phyloP scores from a whole-genome alignment of 1,140 invertebrate species.

The Asbolus verrucosus region DNA sequence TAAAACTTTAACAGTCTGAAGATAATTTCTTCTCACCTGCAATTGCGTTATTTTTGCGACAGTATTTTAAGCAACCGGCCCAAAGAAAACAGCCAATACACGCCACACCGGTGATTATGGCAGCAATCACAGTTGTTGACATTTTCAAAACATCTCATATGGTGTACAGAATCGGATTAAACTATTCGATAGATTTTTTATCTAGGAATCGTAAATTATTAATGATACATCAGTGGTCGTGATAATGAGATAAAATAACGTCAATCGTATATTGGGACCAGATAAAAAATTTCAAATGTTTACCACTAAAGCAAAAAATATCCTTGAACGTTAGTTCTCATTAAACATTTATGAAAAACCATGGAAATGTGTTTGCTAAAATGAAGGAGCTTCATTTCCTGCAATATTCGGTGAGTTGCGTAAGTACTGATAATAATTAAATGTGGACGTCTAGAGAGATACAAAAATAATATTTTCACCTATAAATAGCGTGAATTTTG shows the following conservation, averaged over 20 bases:
- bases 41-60: background rate
- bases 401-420: no score
- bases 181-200: background rate
- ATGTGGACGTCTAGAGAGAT: no score
- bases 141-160: conserved; percentile 1
- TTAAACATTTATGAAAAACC: no score
- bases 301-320: no score
- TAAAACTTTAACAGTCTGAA: conserved; percentile 19
- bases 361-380: no score
- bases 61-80: conserved; percentile 8
- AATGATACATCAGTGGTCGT: background rate
- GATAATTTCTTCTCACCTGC: conserved; percentile 4
- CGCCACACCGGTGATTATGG: background rate
- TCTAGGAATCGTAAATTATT: background rate
- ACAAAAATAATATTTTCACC: no score
- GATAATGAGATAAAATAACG: conserved; percentile 5
- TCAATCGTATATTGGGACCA: background rate
- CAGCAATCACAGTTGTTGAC: conserved; percentile 23
- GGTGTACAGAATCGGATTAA: background rate
- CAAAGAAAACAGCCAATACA: conserved; percentile 23
- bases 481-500: no score
- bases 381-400: no score
- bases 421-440: no score
- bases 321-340: no score
- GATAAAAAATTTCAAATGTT: background rate